phyloP scores from a whole-genome alignment of 2,888 invertebrate genomes.

The Xestia sexstrigata region DNA sequence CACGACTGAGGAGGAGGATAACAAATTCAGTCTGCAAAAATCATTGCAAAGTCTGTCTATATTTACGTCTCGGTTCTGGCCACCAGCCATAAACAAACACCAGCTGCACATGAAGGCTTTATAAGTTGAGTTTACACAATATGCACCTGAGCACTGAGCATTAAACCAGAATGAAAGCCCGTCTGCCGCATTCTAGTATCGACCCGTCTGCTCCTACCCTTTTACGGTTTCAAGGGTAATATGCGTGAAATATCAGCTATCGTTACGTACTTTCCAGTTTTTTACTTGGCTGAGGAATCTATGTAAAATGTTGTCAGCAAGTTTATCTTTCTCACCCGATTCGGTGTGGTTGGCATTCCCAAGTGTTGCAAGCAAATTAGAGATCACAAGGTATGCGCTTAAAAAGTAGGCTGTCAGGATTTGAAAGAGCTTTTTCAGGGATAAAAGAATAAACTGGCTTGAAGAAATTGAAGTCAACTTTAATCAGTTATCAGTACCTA shows the following conservation, averaged over 20 bases:
- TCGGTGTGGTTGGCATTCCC: not conserved
- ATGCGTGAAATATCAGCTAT: slow-evolving; percentile 44
- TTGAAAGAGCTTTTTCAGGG: not conserved
- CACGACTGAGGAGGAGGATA: too few relatives aligned
- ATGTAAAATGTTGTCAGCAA: slow-evolving; percentile 35
- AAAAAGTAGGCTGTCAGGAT: not conserved
- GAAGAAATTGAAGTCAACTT: not conserved
- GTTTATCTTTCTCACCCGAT: slow-evolving; percentile 15
- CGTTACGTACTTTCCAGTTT: slow-evolving; percentile 32
- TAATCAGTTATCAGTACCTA: not conserved
- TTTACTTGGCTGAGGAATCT: slow-evolving; percentile 17
- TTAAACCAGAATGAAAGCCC: slow-evolving; percentile 70
- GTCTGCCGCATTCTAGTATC: slow-evolving; percentile 70
- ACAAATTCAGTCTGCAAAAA: not conserved
- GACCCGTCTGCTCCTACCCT: slow-evolving; percentile 66
- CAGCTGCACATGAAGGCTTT: slow-evolving; percentile 29
- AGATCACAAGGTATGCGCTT: slow-evolving; percentile 8
- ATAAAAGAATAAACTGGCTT: not conserved
- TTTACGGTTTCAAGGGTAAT: slow-evolving; percentile 61
- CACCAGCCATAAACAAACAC: slow-evolving; percentile 19
- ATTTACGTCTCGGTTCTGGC: not conserved
- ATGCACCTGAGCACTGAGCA: slow-evolving; percentile 58
- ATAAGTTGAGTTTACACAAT: slow-evolving; percentile 24
- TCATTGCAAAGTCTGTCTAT: not conserved
- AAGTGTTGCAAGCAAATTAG: slow-evolving; percentile 17